These are phyloP conservation scores for Lineus longissimus DNA, from an alignment of 1,140 invertebrate genomes.

Conservation along the genomic window DNA sequence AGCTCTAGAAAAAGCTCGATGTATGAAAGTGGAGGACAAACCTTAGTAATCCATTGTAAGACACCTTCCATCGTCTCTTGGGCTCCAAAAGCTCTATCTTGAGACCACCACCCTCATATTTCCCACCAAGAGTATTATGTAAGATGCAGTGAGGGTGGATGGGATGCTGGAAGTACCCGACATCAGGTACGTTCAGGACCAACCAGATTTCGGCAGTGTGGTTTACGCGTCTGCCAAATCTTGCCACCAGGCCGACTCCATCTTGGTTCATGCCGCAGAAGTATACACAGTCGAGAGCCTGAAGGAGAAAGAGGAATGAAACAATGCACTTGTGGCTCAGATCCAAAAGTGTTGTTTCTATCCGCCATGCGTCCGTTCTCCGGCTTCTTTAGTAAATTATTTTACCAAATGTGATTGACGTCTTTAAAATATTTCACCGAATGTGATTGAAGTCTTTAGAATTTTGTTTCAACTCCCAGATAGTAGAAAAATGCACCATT, in stretches of 20 bases:
- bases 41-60: slow-evolving; percentile 62
- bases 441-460: too few relatives aligned
- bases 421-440: too few relatives aligned
- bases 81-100: slow-evolving; percentile 59
- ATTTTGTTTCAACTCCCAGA: too few relatives aligned
- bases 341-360: too few relatives aligned
- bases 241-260: slow-evolving; percentile 23
- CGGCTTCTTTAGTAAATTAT: too few relatives aligned
- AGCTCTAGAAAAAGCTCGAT: too few relatives aligned
- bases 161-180: slow-evolving; percentile 34
- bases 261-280: slow-evolving; percentile 30
- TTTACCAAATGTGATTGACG: too few relatives aligned
- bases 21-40: slow-evolving; percentile 18
- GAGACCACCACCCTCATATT: slow-evolving; percentile 60
- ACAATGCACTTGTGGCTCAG: neutral
- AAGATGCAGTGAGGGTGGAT: slow-evolving; percentile 54
- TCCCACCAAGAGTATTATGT: slow-evolving; percentile 34
- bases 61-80: slow-evolving; percentile 57
- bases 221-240: slow-evolving; percentile 25
- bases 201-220: slow-evolving; percentile 34
- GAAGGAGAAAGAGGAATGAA: neutral
- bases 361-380: too few relatives aligned
- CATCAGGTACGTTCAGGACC: slow-evolving; percentile 28
- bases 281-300: slow-evolving; percentile 37
- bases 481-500: too few relatives aligned